phyloP scores from a whole-genome alignment of 1,140 invertebrate species.

The Brachionus calyciflorus region DNA sequence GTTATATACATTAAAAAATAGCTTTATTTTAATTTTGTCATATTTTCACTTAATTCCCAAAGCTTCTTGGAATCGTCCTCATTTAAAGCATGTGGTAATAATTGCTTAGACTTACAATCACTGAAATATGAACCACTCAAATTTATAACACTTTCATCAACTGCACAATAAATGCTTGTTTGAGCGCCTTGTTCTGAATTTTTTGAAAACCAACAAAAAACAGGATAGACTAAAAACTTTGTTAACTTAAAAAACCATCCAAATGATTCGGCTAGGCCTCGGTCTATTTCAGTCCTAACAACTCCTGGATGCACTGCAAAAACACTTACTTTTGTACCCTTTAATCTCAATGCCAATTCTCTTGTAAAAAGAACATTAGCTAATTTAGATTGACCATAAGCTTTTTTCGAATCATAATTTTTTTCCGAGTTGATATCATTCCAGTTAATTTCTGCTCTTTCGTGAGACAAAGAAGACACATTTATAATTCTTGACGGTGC shows the following conservation, averaged over 20 bases:
- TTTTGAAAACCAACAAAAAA: background rate
- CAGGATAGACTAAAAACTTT: background rate
- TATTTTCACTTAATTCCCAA: background rate
- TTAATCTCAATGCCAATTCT: conserved; percentile 48
- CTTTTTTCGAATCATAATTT: too few species aligned
- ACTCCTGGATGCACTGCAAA: conserved; percentile 62
- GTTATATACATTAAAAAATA: too few species aligned
- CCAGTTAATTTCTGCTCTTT: too few species aligned
- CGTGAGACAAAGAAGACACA: too few species aligned
- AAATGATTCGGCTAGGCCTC: background rate
- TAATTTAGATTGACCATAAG: conserved; percentile 50
- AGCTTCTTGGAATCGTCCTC: background rate
- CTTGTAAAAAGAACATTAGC: conserved; percentile 52
- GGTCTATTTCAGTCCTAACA: background rate
- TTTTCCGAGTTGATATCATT: too few species aligned
- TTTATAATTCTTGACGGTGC: too few species aligned
- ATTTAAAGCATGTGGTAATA: background rate
- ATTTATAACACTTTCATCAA: conserved; percentile 68
- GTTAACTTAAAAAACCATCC: background rate
- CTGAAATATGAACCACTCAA: conserved; percentile 54
- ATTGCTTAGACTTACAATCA: background rate
- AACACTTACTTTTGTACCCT: conserved; percentile 25
- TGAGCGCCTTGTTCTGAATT: conserved; percentile 67
- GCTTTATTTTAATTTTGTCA: too few species aligned
- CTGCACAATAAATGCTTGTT: conserved; percentile 73